These are phyloP conservation scores for Zhengitettix transpicula DNA, from an alignment of 2,888 invertebrate species.

Conservation along the genomic window DNA sequence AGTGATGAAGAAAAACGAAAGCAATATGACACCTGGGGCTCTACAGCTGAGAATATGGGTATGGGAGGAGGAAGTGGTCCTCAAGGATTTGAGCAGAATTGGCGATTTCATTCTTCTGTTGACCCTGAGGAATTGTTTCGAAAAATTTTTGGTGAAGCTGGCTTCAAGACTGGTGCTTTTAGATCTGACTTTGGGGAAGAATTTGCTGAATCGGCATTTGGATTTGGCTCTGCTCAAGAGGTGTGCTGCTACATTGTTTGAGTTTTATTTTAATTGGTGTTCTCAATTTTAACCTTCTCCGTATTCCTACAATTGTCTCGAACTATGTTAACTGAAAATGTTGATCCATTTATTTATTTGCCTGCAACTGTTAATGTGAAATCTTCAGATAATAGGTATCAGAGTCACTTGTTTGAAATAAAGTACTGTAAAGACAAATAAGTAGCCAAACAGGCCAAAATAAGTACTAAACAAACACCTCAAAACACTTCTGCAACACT, in stretches of 20 bases:
- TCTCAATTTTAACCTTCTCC: too few species aligned
- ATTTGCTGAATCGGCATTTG: slow-evolving; percentile 76
- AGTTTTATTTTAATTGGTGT: too few species aligned
- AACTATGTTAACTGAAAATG: too few species aligned
- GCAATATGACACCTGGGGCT: slow-evolving; percentile 88
- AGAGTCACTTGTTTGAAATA: too few species aligned
- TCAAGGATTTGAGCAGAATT: slow-evolving; percentile 45
- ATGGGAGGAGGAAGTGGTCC: slow-evolving; percentile 34
- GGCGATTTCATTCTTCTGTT: slow-evolving; percentile 75
- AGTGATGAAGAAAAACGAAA: slow-evolving; percentile 81
- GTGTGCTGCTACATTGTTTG: slow-evolving; percentile 27
- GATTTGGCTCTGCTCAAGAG: slow-evolving; percentile 84
- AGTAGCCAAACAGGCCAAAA: too few species aligned
- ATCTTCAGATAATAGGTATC: too few species aligned
- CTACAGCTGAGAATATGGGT: slow-evolving; percentile 74
- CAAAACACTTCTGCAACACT: too few species aligned
- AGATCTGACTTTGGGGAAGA: slow-evolving; percentile 48
- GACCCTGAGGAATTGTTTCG: slow-evolving; percentile 95
- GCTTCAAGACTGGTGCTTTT: slow-evolving; percentile 33
- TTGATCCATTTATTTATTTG: too few species aligned
- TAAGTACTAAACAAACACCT: too few species aligned
- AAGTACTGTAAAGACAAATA: too few species aligned
- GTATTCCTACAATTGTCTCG: too few species aligned
- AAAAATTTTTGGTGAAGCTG: slow-evolving; percentile 83
- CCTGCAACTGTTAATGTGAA: too few species aligned